Conservation (phyloP, 2,113 vertebrate species). For the Fulica atra region DNA sequence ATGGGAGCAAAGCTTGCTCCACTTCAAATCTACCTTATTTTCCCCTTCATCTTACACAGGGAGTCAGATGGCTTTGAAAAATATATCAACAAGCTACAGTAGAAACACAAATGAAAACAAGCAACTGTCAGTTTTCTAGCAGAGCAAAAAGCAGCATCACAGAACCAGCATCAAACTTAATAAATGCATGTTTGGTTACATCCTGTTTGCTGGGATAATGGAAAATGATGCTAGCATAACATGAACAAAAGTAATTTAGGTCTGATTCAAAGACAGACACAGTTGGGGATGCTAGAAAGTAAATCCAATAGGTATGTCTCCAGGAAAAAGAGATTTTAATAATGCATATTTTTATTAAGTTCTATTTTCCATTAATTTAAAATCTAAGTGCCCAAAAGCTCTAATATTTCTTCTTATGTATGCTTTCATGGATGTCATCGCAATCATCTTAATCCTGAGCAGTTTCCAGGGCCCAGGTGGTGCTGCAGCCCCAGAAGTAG, state of each 20-base stretch:
- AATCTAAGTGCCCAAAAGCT: neutral
- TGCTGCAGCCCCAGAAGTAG: neutral
- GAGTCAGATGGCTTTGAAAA: neutral
- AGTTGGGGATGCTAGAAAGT: neutral
- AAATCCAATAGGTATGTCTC: neutral
- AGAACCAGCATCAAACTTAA: neutral
- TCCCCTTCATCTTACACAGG: rapidly evolving
- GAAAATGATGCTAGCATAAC: neutral
- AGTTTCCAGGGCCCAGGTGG: neutral
- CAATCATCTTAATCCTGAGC: neutral
- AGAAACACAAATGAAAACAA: neutral
- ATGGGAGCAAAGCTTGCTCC: neutral
- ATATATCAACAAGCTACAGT: neutral
- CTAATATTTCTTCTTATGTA: neutral
- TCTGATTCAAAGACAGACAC: neutral
- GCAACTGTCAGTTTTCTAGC: neutral
- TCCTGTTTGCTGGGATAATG: neutral
- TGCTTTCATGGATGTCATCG: neutral
- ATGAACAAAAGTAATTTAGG: neutral
- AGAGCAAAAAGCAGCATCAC: neutral
- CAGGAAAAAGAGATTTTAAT: neutral
- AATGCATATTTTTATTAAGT: neutral
- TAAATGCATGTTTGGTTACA: conserved; percentile 35
- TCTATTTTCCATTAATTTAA: neutral
- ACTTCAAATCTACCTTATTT: neutral